Conservation (phyloP, 2,888 invertebrate genomes). For the Epicampocera succincta region DNA sequence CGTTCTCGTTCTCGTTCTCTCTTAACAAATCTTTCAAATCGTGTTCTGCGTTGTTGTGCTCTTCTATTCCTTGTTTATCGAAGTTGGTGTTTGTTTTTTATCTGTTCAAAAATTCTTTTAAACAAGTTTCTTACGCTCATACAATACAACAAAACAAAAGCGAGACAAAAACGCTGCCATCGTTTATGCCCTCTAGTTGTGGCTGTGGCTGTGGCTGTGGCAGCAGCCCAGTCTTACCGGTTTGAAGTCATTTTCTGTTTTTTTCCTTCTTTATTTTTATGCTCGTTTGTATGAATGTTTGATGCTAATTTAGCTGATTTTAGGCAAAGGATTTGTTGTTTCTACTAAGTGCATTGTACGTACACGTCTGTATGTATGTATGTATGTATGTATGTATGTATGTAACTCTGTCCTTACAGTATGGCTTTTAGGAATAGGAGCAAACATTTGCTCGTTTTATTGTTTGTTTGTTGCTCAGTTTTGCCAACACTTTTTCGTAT, state of each 20-base stretch:
- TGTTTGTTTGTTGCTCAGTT: too few species aligned
- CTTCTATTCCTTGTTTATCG: slow-evolving; percentile 15
- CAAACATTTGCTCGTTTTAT: too few species aligned
- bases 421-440: too few species aligned
- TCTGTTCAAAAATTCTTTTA: slow-evolving; percentile 59
- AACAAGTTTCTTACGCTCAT: slow-evolving; percentile 62
- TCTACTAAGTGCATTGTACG: neutral
- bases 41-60: slow-evolving; percentile 50
- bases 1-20: too few species aligned
- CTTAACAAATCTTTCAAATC: slow-evolving; percentile 65
- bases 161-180: slow-evolving; percentile 14
- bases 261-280: slow-evolving; percentile 35
- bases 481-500: too few species aligned
- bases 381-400: too few species aligned
- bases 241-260: slow-evolving; percentile 40
- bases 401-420: too few species aligned
- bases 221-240: slow-evolving; percentile 65
- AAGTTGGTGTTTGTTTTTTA: slow-evolving; percentile 25
- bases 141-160: slow-evolving; percentile 18
- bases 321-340: neutral
- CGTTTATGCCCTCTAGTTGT: slow-evolving; percentile 21
- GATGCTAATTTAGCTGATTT: slow-evolving; percentile 42
- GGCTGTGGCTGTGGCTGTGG: slow-evolving; percentile 15
- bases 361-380: too few species aligned
- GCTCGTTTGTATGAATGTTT: slow-evolving; percentile 17